Conservation (phyloP, 35 echinoderm and acorn worm genomes). For the Hemicentrotus pulcherrimus region DNA sequence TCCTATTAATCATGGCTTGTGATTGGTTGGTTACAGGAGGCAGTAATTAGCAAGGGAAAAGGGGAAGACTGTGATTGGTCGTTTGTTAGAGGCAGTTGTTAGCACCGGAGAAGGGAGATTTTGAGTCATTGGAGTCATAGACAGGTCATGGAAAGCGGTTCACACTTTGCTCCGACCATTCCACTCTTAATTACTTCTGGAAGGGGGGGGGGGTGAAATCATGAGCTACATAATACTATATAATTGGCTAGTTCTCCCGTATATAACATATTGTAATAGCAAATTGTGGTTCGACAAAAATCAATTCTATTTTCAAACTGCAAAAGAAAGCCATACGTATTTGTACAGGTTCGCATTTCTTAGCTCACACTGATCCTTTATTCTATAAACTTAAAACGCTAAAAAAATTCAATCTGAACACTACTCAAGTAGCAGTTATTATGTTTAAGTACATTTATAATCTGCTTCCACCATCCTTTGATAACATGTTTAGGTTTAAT, state of each 20-base stretch:
- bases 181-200: neutral
- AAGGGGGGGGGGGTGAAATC: neutral
- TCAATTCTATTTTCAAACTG: too few relatives aligned
- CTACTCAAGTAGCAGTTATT: too few relatives aligned
- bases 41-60: neutral
- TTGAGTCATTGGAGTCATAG: slow-evolving; percentile 23
- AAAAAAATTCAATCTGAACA: too few relatives aligned
- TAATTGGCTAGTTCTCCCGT: neutral
- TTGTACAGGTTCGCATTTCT: too few relatives aligned
- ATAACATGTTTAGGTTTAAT: too few relatives aligned
- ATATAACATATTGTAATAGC: too few relatives aligned
- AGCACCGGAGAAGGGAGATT: neutral
- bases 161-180: neutral
- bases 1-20: neutral
- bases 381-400: too few relatives aligned
- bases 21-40: slow-evolving; percentile 1
- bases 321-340: neutral
- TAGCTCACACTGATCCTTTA: too few relatives aligned
- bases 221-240: neutral
- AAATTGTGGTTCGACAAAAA: too few relatives aligned
- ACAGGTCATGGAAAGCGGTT: neutral
- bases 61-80: neutral
- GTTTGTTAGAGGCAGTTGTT: neutral
- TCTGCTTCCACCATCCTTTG: too few relatives aligned
- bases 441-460: too few relatives aligned